Evolutionary conservation across 2,888 invertebrate species (phyloP), one percentile per base, ranked within the genome.

Genomic region (Meganola albula): DNA sequence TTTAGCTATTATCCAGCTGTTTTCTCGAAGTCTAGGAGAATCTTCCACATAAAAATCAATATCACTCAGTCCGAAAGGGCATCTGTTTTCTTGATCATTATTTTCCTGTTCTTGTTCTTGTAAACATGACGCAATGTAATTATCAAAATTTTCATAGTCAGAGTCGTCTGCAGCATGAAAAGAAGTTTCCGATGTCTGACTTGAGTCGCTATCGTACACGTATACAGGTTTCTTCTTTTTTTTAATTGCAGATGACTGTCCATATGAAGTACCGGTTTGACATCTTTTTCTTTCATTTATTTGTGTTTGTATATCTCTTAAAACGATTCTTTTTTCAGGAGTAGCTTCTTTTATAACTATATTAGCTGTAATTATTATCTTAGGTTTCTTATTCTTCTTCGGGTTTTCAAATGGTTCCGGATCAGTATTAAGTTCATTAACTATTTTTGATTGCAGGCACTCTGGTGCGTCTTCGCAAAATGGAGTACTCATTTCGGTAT

Each of bases 1-100:
- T 32, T 58, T 43, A 16, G 16, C 16, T 16, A 16, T 16, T 16
- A 16, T 16, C 16, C 23, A 23, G 23, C 4, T 10, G 8, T 23
- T 10, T 23, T 23, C 23, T 23, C n/a, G 4, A 23, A 23, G n/a
- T n/a, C 23, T n/a, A 23, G 8, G 4, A 23, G 23, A 23, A 5
- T 23, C 23, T 23, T 23, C 23, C n/a, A 23, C 23, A 23, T 23
- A 23, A 23, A 23, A 23, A 23, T 23, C 23, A 23, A 23, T 23
- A 23, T 16, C 16, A 6, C 16, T 16, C 4, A 16, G 4, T 16
- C 4, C 6, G 16, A 16, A 27, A 27, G 27, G 27, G 20, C 27
- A 27, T 9, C 4, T 16, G 16, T 16, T 16, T 16, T 16, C 16
- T 5, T 16, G 16, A 4, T 23, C 9, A 6, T 23, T 8, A 6